Conservation (phyloP, 2,888 invertebrate genomes). For the Drosophila buzzatii region DNA sequence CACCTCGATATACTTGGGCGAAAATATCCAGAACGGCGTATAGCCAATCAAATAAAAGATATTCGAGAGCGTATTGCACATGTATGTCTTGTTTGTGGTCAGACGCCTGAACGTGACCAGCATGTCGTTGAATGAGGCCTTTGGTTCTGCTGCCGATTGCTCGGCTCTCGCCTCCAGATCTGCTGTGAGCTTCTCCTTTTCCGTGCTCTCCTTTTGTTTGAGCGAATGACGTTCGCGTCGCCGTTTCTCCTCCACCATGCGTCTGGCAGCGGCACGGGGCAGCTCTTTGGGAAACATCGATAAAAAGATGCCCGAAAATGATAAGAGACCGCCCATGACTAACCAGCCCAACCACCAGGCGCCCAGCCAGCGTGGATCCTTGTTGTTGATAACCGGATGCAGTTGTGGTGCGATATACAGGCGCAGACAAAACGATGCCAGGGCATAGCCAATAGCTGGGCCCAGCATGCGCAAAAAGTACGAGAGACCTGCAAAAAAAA, state of each 20-base stretch:
- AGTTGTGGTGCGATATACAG: constrained; percentile 89
- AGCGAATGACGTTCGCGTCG: constrained; percentile 64
- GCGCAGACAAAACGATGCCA: constrained; percentile 89
- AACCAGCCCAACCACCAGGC: constrained; percentile 94
- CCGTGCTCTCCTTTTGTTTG: constrained; percentile 52
- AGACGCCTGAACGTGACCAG: constrained; percentile 88
- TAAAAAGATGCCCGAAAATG: constrained; percentile 87
- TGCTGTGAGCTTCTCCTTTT: constrained; percentile 63
- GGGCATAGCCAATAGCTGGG: constrained; percentile 89
- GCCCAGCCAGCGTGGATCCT: constrained; percentile 92
- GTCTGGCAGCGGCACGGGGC: constrained; percentile 88
- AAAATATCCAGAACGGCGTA: constrained; percentile 92
- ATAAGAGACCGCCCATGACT: constrained; percentile 87
- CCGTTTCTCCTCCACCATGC: constrained; percentile 83
- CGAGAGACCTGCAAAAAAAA: constrained; percentile 86
- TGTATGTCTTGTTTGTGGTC: constrained; percentile 88
- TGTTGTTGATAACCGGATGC: constrained; percentile 88
- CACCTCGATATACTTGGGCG: constrained; percentile 93
- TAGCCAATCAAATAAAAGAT: constrained; percentile 90
- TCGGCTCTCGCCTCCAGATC: constrained; percentile 51
- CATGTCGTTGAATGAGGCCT: constrained; percentile 87
- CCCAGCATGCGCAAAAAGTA: constrained; percentile 90
- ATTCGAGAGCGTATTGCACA: constrained; percentile 90
- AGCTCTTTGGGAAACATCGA: constrained; percentile 90
- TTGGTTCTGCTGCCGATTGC: constrained; percentile 53